These are phyloP conservation scores for Hypomesus transpacificus DNA, from an alignment of 2,113 vertebrate genomes.

Conservation along the genomic window DNA sequence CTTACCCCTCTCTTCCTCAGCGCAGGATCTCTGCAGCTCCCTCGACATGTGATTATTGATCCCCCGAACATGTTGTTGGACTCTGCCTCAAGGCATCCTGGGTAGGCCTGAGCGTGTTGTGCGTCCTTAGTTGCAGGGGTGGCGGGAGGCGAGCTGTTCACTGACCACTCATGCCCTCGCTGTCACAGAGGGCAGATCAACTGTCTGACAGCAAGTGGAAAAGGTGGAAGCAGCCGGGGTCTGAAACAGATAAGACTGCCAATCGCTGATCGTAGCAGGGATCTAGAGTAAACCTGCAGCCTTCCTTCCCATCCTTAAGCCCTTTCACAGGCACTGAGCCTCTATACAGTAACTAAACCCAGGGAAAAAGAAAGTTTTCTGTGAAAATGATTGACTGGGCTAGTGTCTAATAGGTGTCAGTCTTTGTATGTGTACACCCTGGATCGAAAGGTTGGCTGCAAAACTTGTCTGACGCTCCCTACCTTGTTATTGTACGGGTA, in stretches of 20 bases:
- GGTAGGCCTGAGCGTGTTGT: constrained; percentile 49
- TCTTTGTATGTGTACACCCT: constrained; percentile 38
- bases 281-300: constrained; percentile 13
- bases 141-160: constrained; percentile 46
- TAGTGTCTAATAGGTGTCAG: constrained; percentile 28
- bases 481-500: constrained; percentile 46
- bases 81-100: constrained; percentile 54
- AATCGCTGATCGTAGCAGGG: constrained; percentile 32
- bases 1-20: constrained; percentile 40
- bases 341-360: background rate
- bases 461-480: constrained; percentile 20
- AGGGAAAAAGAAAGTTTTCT: background rate
- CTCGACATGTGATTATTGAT: constrained; percentile 69
- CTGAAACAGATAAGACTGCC: constrained; percentile 46
- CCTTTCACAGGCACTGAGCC: constrained; percentile 21
- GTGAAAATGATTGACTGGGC: constrained; percentile 14
- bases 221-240: constrained; percentile 36
- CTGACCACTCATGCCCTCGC: constrained; percentile 55
- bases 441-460: constrained; percentile 16
- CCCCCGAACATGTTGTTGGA: constrained; percentile 61
- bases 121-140: constrained; percentile 42
- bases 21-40: constrained; percentile 46
- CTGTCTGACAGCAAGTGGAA: constrained; percentile 48
- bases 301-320: constrained; percentile 29
- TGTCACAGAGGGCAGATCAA: constrained; percentile 59